Conservation (phyloP, 2,888 invertebrate species). For the Scaptomyza tumidula region DNA sequence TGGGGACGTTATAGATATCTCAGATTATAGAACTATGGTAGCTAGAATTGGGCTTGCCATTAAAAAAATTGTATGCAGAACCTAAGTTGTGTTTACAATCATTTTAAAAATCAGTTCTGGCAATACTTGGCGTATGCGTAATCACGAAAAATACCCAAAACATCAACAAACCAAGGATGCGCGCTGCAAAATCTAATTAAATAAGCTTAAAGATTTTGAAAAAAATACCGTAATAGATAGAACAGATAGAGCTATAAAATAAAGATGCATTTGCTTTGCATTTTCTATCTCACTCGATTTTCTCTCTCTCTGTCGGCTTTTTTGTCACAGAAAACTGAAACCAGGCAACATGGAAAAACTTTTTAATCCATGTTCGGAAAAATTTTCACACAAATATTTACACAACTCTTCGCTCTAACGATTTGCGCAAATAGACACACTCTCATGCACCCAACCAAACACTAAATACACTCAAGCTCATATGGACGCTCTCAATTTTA, state of each 20-base stretch:
- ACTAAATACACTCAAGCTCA: constrained; percentile 28
- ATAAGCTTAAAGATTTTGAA: constrained; percentile 78
- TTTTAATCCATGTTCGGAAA: constrained; percentile 78
- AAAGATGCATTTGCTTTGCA: constrained; percentile 57
- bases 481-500: constrained; percentile 41
- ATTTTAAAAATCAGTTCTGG: too few species aligned
- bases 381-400: constrained; percentile 80
- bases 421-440: constrained; percentile 75
- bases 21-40: too few species aligned
- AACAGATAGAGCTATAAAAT: constrained; percentile 71
- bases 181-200: constrained; percentile 61
- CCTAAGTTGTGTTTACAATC: too few species aligned
- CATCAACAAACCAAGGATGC: too few species aligned
- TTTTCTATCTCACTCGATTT: not conserved
- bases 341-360: constrained; percentile 75
- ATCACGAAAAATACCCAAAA: too few species aligned
- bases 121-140: too few species aligned
- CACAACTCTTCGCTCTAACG: constrained; percentile 81
- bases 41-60: too few species aligned
- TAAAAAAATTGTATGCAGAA: too few species aligned
- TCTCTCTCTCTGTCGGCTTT: too few species aligned
- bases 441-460: constrained; percentile 43
- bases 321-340: constrained; percentile 49
- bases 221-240: constrained; percentile 78
- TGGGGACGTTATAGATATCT: too few species aligned